These are phyloP conservation scores for Clavelina lepadiformis DNA, from an alignment of 23 tunicate species.

Conservation along the genomic window DNA sequence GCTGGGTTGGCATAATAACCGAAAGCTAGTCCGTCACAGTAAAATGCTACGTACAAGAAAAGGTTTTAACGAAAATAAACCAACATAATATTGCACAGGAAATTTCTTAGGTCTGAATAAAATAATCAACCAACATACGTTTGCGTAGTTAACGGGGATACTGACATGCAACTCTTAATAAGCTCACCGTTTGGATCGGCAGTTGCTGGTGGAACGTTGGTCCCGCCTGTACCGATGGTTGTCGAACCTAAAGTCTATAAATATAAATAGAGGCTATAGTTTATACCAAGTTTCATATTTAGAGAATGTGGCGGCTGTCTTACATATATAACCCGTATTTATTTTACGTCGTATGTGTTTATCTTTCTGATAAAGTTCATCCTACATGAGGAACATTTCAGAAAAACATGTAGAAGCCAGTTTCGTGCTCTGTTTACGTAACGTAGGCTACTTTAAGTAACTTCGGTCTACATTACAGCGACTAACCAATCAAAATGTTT, in stretches of 20 bases:
- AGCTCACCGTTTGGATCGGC: slow-evolving; percentile 15
- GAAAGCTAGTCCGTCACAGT: slow-evolving; percentile 10
- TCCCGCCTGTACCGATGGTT: slow-evolving; percentile 1
- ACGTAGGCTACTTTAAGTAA: too few species aligned
- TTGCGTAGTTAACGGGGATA: too few species aligned
- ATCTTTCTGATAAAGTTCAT: too few species aligned
- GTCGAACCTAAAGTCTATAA: not conserved
- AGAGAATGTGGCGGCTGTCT: not conserved
- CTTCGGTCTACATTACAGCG: too few species aligned
- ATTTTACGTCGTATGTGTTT: too few species aligned
- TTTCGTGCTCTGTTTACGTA: too few species aligned
- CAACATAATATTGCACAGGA: not conserved
- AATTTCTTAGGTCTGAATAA: slow-evolving; percentile 1
- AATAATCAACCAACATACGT: too few species aligned
- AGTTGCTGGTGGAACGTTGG: not conserved
- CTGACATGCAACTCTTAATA: too few species aligned
- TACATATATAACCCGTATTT: too few species aligned
- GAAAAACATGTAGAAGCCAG: too few species aligned
- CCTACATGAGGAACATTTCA: too few species aligned
- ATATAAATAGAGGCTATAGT: not conserved
- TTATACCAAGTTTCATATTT: not conserved
- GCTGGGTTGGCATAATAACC: slow-evolving; percentile 23
- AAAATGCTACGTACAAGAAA: slow-evolving; percentile 8
- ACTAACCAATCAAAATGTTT: too few species aligned
- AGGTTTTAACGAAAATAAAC: not conserved